A percentile compares a stretch with the other conserved stretches of the same genome.
phyloP scores from a whole-genome alignment of 1,140 invertebrate species.

The Drosophila arawakana region DNA sequence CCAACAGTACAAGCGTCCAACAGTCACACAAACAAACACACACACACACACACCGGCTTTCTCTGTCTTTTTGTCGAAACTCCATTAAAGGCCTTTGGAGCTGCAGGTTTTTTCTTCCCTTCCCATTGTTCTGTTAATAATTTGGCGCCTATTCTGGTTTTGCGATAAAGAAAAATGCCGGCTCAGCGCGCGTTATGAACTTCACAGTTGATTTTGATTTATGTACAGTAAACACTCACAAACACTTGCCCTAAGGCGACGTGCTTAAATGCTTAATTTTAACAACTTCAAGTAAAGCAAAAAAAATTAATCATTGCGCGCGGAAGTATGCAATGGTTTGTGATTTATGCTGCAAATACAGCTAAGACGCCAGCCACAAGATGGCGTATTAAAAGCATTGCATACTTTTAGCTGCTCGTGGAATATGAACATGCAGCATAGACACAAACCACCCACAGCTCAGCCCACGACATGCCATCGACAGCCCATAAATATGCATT shows the following conservation, averaged over 20 bases:
- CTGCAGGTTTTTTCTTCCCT: conserved; percentile 3
- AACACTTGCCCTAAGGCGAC: not conserved
- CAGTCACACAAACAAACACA: not conserved
- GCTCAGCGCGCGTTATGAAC: conserved; percentile 24
- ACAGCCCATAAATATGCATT: conserved; percentile 80
- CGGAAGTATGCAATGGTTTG: conserved; percentile 23
- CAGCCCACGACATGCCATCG: conserved; percentile 7
- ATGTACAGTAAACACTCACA: conserved; percentile 30
- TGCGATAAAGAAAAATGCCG: conserved; percentile 30
- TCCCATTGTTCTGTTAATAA: conserved; percentile 38
- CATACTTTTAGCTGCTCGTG: conserved; percentile 45
- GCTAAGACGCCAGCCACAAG: conserved; percentile 29
- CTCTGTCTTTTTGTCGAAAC: not conserved
- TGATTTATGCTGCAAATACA: conserved; percentile 46
- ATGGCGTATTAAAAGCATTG: conserved; percentile 35
- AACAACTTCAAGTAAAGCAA: too few relatives aligned
- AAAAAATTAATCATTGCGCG: conserved; percentile 38
- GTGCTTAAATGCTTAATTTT: conserved; percentile 11
- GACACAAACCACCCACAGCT: conserved; percentile 7
- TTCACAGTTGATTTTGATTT: conserved; percentile 63
- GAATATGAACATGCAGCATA: not conserved
- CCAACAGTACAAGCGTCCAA: conserved; percentile 13
- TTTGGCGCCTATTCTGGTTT: conserved; percentile 24
- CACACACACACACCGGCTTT: not conserved
- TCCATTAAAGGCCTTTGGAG: conserved; percentile 39